Conservation (phyloP, 2,797 vertebrate species). For the Bryconaethiops microstoma region DNA sequence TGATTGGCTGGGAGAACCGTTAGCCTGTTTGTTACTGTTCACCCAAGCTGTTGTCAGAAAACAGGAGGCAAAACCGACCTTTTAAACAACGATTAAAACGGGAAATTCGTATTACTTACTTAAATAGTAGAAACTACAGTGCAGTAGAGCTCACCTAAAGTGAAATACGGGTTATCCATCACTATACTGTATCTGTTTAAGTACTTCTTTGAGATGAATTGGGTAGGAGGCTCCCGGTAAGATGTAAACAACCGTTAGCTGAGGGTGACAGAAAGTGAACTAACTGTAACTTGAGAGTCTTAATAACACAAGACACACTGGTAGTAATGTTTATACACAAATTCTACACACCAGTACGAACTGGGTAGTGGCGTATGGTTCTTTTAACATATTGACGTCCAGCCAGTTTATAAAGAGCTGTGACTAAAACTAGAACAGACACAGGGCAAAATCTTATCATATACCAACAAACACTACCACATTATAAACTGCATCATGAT, state of each 20-base stretch:
- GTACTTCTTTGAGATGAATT: constrained; percentile 71
- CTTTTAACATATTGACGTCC: no score
- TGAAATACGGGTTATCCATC: background rate
- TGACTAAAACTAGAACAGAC: no score
- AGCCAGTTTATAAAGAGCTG: background rate
- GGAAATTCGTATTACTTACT: background rate
- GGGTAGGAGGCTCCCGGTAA: constrained; percentile 81
- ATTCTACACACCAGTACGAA: background rate
- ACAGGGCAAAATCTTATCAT: background rate
- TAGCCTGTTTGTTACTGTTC: background rate
- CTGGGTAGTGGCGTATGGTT: background rate
- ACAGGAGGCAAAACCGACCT: background rate
- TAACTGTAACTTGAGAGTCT: background rate
- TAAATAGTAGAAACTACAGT: background rate
- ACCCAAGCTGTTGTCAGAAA: background rate
- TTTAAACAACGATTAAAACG: background rate
- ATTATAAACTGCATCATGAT: no score
- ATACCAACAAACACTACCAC: background rate
- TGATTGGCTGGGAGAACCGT: background rate
- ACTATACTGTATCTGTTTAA: background rate
- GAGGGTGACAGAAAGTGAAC: background rate
- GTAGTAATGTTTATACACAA: no score
- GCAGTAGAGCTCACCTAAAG: background rate
- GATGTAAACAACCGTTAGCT: background rate
- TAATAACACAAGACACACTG: background rate